These are phyloP conservation scores for Calidris pygmaea DNA, from an alignment of 2,113 vertebrate genomes.

Conservation along the genomic window DNA sequence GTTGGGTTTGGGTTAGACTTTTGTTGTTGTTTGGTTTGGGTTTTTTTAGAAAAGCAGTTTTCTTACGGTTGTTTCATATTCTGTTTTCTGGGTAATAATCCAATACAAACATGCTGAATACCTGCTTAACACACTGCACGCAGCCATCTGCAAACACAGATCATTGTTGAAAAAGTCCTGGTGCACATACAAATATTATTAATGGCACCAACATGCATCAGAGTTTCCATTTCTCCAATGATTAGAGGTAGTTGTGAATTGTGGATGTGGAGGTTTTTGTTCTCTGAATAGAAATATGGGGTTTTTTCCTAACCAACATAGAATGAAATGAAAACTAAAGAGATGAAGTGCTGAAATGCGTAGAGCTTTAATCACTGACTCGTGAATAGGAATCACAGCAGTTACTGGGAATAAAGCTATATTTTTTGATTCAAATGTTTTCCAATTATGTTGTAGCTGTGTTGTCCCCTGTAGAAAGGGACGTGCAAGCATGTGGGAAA, in stretches of 20 bases:
- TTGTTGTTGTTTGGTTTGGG: fast-evolving
- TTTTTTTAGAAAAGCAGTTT: not conserved
- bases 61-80: not conserved
- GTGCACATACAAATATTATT: not conserved
- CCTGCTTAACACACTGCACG: not conserved
- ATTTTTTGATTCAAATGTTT: not conserved
- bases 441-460: not conserved
- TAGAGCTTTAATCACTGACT: not conserved
- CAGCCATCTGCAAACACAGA: not conserved
- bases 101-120: not conserved
- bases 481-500: not conserved
- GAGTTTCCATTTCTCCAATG: not conserved
- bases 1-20: not conserved
- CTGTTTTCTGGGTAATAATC: not conserved
- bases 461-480: not conserved
- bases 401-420: not conserved
- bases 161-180: not conserved
- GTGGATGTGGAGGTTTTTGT: not conserved
- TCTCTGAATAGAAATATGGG: not conserved
- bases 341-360: not conserved
- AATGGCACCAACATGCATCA: not conserved
- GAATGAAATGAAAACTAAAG: not conserved
- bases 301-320: not conserved
- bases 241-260: not conserved
- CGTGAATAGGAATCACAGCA: not conserved